Evolutionary conservation across 2,888 invertebrate genomes (phyloP).

Genomic region (Baccha elongata): DNA sequence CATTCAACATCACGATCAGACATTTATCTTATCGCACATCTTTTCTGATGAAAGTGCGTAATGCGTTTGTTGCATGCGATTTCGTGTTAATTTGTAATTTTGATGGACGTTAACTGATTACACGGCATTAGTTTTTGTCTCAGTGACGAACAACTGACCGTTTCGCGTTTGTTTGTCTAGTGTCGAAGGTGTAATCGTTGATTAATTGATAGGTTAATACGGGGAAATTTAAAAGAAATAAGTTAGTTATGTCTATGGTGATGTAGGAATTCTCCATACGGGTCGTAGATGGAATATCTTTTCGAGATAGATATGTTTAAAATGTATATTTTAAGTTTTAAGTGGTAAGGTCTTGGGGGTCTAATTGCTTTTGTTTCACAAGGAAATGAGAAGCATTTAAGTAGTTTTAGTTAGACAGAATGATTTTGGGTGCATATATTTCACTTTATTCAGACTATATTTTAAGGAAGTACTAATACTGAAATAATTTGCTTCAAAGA

Average conservation of each 20-base stretch:
- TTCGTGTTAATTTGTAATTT: slow-evolving; percentile 64
- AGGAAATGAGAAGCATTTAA: background rate
- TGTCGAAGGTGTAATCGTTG: slow-evolving; percentile 70
- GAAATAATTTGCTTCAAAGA: too few relatives aligned
- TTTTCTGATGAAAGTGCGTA: slow-evolving; percentile 59
- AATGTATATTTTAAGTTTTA: slow-evolving; percentile 1
- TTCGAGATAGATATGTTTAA: slow-evolving; percentile 1
- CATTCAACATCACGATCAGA: too few relatives aligned
- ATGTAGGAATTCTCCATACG: too few relatives aligned
- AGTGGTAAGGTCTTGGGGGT: slow-evolving; percentile 49
- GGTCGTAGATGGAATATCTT: background rate
- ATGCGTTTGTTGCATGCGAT: slow-evolving; percentile 61
- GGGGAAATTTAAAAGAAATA: slow-evolving; percentile 46
- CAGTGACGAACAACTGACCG: slow-evolving; percentile 2
- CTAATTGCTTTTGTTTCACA: slow-evolving; percentile 56
- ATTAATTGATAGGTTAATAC: slow-evolving; percentile 63
- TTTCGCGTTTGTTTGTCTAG: slow-evolving; percentile 57
- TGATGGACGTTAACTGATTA: slow-evolving; percentile 71
- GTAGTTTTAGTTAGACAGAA: background rate
- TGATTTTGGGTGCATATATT: background rate
- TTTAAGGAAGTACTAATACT: too few relatives aligned
- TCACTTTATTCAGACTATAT: background rate
- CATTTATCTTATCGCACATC: slow-evolving; percentile 60
- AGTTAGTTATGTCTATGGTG: slow-evolving; percentile 18
- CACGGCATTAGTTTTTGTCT: slow-evolving; percentile 66